phyloP scores from a whole-genome alignment of 1,140 invertebrate genomes.

The Copidosoma floridanum region DNA sequence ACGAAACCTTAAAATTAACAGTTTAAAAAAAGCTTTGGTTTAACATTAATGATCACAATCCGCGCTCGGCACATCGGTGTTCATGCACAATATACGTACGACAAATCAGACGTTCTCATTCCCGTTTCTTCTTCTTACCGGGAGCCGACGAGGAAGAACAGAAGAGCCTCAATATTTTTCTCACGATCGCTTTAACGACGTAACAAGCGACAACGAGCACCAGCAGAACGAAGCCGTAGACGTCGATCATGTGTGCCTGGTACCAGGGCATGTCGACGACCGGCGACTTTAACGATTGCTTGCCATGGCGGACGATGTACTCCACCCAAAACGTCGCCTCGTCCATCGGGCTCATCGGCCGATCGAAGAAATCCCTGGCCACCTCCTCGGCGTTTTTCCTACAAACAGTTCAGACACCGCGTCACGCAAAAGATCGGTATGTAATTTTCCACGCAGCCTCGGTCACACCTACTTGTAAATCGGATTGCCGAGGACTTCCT shows the following conservation, averaged over 20 bases:
- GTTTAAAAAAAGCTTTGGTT: too few relatives aligned
- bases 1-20: too few relatives aligned
- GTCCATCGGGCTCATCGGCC: conserved; percentile 38
- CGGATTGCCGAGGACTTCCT: conserved; percentile 42
- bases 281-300: conserved; percentile 40
- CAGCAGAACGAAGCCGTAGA: conserved; percentile 29
- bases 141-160: too few relatives aligned
- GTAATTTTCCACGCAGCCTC: too few relatives aligned
- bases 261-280: conserved; percentile 46
- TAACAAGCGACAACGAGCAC: background rate
- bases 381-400: conserved; percentile 43
- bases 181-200: background rate
- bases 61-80: too few relatives aligned
- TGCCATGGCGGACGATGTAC: conserved; percentile 55
- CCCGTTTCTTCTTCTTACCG: too few relatives aligned
- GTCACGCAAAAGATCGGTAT: too few relatives aligned
- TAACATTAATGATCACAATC: too few relatives aligned
- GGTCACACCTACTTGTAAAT: conserved; percentile 42
- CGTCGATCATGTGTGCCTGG: conserved; percentile 48
- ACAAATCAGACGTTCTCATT: too few relatives aligned
- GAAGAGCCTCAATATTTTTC: background rate
- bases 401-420: too few relatives aligned
- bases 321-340: conserved; percentile 49
- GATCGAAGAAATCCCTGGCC: conserved; percentile 40
- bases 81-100: too few relatives aligned